Evolutionary conservation across 2,888 invertebrate species (phyloP).

Genomic region (Dynastes tityus): DNA sequence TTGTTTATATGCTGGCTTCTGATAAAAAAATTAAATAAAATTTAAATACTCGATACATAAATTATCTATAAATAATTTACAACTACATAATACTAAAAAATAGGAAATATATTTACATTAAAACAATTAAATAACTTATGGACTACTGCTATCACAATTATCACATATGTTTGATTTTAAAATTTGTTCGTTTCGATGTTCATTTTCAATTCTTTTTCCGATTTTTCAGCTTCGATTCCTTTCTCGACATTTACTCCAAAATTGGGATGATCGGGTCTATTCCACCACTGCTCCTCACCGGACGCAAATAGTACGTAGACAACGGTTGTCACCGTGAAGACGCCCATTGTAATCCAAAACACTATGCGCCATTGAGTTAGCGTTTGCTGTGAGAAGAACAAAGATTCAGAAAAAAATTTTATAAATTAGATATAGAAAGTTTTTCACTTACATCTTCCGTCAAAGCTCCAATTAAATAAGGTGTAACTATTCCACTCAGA

Average conservation of each 20-base stretch:
- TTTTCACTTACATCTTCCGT: slow-evolving; percentile 71
- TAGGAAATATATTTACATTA: slow-evolving; percentile 35
- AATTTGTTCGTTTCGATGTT: neutral
- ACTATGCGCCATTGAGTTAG: slow-evolving; percentile 80
- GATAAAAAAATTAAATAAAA: neutral
- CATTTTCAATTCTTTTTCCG: neutral
- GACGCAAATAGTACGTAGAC: slow-evolving; percentile 79
- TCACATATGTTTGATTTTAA: neutral
- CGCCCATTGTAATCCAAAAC: slow-evolving; percentile 81
- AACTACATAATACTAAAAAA: slow-evolving; percentile 19
- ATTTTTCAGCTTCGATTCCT: neutral
- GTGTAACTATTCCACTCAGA: slow-evolving; percentile 76
- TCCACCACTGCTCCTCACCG: slow-evolving; percentile 83
- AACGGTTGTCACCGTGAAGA: slow-evolving; percentile 77
- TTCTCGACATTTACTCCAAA: slow-evolving; percentile 43
- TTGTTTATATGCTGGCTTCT: neutral
- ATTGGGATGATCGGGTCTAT: slow-evolving; percentile 62
- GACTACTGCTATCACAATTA: slow-evolving; percentile 27
- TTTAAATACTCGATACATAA: slow-evolving; percentile 6
- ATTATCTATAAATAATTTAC: slow-evolving; percentile 16
- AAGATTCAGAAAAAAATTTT: neutral
- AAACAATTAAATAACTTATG: slow-evolving; percentile 12
- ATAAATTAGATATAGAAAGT: neutral
- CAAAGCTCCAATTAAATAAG: slow-evolving; percentile 75
- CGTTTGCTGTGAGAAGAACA: slow-evolving; percentile 70